Evolutionary conservation across 2,113 vertebrate genomes (phyloP).

Genomic region (Mugil cephalus): DNA sequence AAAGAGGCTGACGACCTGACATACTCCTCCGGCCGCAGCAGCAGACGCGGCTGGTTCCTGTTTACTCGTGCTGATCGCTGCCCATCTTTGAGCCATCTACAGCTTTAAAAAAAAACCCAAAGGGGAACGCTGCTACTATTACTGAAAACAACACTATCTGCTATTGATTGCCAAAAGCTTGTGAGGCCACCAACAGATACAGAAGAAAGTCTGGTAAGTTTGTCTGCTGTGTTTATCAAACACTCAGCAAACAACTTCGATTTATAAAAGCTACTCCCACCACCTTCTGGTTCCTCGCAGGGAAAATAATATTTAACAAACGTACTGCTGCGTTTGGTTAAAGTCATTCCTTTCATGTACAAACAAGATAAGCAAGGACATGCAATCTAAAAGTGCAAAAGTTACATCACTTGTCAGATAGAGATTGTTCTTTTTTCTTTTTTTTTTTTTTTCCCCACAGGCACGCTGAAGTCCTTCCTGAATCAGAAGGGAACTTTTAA

Average conservation of each 20-base stretch:
- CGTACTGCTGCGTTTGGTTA: constrained; percentile 59
- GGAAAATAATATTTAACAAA: constrained; percentile 81
- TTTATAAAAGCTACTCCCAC: constrained; percentile 59
- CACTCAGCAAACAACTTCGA: constrained; percentile 43
- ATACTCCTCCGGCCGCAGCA: constrained; percentile 14
- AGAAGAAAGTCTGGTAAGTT: constrained; percentile 48
- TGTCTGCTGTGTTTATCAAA: constrained; percentile 49
- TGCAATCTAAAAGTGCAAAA: constrained; percentile 35
- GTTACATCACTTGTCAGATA: constrained; percentile 63
- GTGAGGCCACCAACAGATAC: constrained; percentile 38
- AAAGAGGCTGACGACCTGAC: constrained; percentile 20
- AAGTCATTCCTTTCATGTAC: constrained; percentile 72
- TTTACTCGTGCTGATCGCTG: constrained; percentile 16
- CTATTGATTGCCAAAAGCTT: constrained; percentile 32
- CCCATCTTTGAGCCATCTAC: constrained; percentile 25
- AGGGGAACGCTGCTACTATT: constrained; percentile 35
- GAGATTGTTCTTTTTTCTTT: constrained; percentile 44
- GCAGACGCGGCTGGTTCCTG: constrained; percentile 10
- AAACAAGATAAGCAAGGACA: constrained; percentile 74
- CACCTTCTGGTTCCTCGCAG: constrained; percentile 56
- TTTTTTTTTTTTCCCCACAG: too few relatives aligned
- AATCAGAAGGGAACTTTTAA: constrained; percentile 44
- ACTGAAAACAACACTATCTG: constrained; percentile 55
- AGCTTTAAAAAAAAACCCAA: constrained; percentile 44
- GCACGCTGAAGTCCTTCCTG: constrained; percentile 30